Evolutionary conservation across 2,888 invertebrate species (phyloP), one percentile per base, ranked within the genome.

Genomic region (Tetragnatha montana): DNA sequence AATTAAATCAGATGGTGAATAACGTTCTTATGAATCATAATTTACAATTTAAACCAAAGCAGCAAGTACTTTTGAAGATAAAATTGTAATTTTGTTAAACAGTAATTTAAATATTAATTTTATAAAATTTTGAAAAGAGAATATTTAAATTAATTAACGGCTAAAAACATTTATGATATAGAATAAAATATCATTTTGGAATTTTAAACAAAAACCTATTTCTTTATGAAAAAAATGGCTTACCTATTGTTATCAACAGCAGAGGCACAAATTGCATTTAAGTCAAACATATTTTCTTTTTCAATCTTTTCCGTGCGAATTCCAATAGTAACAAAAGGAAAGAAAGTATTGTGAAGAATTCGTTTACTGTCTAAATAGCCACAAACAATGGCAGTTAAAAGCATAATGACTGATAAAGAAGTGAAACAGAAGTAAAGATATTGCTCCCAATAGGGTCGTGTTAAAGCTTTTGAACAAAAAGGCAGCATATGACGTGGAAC

Each of bases 371-470:
- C 97, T 73, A 96, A 94, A 91, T 96, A 95, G 0, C 96, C 95
- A 68, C 96, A 95, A 60, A 96, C 95, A 89, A 96, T 92, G 50
- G 96, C 95, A 92, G 95, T 95, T 92, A 96, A 93, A 91, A 97
- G 94, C 92, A 96, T 94, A 91, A 95, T 94, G 82, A 94, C 93
- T 93, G 96, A 95, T 92, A 96, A 94, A 92, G 94, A 94, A 87
- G 95, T 94, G 75, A 95, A 95, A 86, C 94, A 94, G 93, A 95
- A 96, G 92, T 96, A 96, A 81, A 97, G 94, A 22, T 95, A 93
- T 7, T 94, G 94, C 93, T 97, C 97, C 97, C 97, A 98, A 1
- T 94, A 93, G 0, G 97, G 98, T 73, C 97, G 95, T 1, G 95
- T 95, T 81, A 97, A 93, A 1, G 95, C 95, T 14, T 95, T 94